Evolutionary conservation across 2,113 vertebrate genomes (phyloP), one percentile per base, ranked within the genome.

Genomic region (Oostethus manadensis): DNA sequence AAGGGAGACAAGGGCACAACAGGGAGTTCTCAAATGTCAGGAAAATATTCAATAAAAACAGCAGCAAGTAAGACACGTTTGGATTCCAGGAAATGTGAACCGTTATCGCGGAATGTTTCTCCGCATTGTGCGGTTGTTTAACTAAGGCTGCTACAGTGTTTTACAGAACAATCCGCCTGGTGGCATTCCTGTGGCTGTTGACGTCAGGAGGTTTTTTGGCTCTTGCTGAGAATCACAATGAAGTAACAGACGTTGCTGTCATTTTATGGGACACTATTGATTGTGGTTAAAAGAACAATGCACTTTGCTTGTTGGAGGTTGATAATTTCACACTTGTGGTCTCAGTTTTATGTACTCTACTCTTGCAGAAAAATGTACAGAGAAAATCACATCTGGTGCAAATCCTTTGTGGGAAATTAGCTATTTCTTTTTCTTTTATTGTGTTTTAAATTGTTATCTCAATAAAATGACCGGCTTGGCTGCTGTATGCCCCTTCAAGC

Each of bases 131-230:
- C 62, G 67, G 22, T 74, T 84, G 81, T 87, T 85, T 78, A 73
- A 78, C 76, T 66, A 62, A 71, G 66, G 61, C 63, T 71, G 69
- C 65, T 10, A 42, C 70, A 76, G 74, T 70, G 68, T 77, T 72
- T 29, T 17, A 63, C 38, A 8, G 68, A 83, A 76, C 80, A 87
- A 85, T 87, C 81, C 29, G 83, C 81, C 73, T 73, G 77, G 81
- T 85, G 83, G 80, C 85, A 85, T 84, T 87, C 83, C 82, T 83
- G 83, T 74, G 83, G 85, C 66, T 0, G 58, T 54, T 80, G 82
- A 85, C 73, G 70, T 84, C 83, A 83, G 68, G 71, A 74, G 80
- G 61, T 64, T 79, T 59, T n/a, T 77, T 80, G 71, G 71, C 71
- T 59, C 74, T 73, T 66, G 56, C 75, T 74, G 70, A 38, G 73